These are phyloP conservation scores for Telenomus remus DNA, from an alignment of 1,140 invertebrate genomes.

Conservation along the genomic window DNA sequence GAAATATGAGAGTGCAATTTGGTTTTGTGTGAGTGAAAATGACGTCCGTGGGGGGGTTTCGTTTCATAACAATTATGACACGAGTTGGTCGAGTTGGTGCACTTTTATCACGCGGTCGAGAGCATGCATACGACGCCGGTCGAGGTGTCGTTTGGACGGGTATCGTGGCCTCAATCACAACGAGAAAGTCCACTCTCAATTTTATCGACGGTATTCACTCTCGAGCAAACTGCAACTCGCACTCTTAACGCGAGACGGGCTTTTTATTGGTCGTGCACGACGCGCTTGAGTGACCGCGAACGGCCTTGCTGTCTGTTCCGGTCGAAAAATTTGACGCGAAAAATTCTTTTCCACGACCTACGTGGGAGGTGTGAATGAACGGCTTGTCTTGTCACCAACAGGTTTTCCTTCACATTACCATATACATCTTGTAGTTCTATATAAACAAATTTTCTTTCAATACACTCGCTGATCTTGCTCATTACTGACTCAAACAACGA, in stretches of 20 bases:
- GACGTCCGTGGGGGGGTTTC: neutral
- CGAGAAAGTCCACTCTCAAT: constrained; percentile 61
- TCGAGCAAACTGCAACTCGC: constrained; percentile 49
- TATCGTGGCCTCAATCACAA: constrained; percentile 53
- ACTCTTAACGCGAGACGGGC: constrained; percentile 36
- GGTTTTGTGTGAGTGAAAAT: constrained; percentile 24
- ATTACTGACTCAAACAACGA: no score
- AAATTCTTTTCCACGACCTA: constrained; percentile 41
- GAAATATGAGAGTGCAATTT: constrained; percentile 4
- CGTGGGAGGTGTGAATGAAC: constrained; percentile 36
- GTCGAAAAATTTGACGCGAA: constrained; percentile 59
- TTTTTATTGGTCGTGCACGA: constrained; percentile 53
- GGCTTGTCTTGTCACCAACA: neutral
- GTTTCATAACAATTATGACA: constrained; percentile 58
- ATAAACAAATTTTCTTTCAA: no score
- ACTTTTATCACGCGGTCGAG: constrained; percentile 36
- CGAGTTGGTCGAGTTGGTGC: constrained; percentile 36
- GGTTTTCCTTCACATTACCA: neutral
- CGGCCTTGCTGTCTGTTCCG: constrained; percentile 58
- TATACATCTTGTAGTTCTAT: no score
- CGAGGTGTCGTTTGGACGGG: constrained; percentile 42
- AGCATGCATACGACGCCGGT: constrained; percentile 30
- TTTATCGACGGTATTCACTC: constrained; percentile 59
- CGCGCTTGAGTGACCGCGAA: constrained; percentile 52
- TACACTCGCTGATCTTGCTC: no score